phyloP scores from a whole-genome alignment of 1,140 invertebrate species.

The Neelides sp. region DNA sequence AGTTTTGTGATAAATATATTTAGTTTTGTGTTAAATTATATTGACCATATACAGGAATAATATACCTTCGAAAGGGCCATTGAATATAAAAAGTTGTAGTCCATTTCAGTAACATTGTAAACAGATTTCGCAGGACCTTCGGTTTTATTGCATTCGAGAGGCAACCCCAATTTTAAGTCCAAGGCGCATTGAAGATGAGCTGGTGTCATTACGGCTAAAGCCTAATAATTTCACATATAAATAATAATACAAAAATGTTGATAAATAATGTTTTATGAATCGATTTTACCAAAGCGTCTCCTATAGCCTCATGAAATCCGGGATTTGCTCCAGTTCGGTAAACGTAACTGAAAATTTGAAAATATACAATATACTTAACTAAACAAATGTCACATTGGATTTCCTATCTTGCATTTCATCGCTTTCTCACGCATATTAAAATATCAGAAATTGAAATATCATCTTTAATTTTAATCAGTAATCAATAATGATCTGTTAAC shows the following conservation, averaged over 20 bases:
- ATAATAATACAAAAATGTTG: no score
- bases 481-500: no score
- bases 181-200: background rate
- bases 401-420: no score
- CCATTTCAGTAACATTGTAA: background rate
- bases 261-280: no score
- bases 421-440: no score
- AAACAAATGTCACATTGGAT: no score
- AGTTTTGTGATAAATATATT: background rate
- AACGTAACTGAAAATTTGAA: background rate
- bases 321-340: slow-evolving; percentile 10
- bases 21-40: background rate
- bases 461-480: no score
- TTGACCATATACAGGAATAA: background rate
- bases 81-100: background rate
- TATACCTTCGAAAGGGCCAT: background rate
- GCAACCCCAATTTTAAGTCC: no score
- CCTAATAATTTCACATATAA: no score
- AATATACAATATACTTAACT: background rate
- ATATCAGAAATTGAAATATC: no score
- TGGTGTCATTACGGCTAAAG: background rate
- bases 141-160: no score
- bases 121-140: no score
- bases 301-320: slow-evolving; percentile 77
- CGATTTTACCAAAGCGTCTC: slow-evolving; percentile 69